Evolutionary conservation across 2,888 invertebrate genomes (phyloP).

Genomic region (Galeruca laticollis): DNA sequence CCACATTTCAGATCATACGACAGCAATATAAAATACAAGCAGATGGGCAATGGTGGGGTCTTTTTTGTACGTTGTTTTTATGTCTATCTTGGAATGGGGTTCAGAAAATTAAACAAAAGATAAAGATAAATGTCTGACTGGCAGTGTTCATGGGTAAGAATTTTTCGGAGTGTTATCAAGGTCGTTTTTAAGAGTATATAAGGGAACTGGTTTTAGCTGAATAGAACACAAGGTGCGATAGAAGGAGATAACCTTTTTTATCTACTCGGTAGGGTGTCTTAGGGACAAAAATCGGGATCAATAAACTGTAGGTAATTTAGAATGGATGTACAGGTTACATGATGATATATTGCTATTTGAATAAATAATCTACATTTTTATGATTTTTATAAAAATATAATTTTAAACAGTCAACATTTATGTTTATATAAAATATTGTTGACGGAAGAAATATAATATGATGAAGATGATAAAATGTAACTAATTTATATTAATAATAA

Average conservation of each 20-base stretch:
- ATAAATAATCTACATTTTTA: too few relatives aligned
- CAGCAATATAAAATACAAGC: slow-evolving; percentile 9
- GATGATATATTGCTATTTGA: neutral
- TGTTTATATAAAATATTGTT: too few relatives aligned
- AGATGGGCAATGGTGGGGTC: slow-evolving; percentile 25
- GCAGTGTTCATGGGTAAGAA: slow-evolving; percentile 12
- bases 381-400: too few relatives aligned
- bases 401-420: too few relatives aligned
- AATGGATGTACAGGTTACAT: slow-evolving; percentile 1
- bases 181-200: slow-evolving; percentile 13
- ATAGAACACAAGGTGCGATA: slow-evolving; percentile 9
- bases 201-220: neutral
- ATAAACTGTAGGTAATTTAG: neutral
- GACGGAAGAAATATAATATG: too few relatives aligned
- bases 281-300: neutral
- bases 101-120: slow-evolving; percentile 24
- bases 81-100: slow-evolving; percentile 22
- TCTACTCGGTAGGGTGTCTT: neutral
- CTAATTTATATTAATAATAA: too few relatives aligned
- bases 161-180: slow-evolving; percentile 21
- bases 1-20: slow-evolving; percentile 15
- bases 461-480: too few relatives aligned
- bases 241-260: neutral
- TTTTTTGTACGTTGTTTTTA: slow-evolving; percentile 20
- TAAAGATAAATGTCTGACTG: slow-evolving; percentile 18